A percentile compares a stretch with the other conserved stretches of the same genome.
Evolutionary conservation across 2,888 invertebrate genomes (phyloP).

Genomic region (Andrena bucephala): DNA sequence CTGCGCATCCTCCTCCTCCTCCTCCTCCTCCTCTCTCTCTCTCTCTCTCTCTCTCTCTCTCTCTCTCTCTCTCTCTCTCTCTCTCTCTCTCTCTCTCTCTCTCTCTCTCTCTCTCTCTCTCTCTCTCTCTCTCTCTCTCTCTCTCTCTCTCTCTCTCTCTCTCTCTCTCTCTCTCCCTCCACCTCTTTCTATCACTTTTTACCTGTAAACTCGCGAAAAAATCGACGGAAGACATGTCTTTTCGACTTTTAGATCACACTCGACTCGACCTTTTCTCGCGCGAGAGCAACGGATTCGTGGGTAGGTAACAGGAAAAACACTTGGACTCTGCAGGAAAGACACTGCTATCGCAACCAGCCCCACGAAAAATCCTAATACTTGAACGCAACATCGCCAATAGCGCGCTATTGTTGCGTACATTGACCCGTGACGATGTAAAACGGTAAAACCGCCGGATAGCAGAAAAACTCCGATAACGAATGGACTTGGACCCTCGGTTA

Average conservation of each 20-base stretch:
- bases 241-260: no score
- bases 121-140: background rate
- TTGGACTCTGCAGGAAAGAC: background rate
- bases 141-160: background rate
- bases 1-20: slow-evolving; percentile 34
- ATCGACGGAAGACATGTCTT: no score
- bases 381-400: slow-evolving; percentile 20
- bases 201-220: background rate
- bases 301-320: background rate
- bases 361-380: background rate
- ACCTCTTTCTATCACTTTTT: background rate
- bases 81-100: background rate
- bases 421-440: slow-evolving; percentile 62
- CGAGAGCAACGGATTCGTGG: no score
- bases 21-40: background rate
- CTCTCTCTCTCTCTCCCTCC: background rate
- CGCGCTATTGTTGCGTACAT: slow-evolving; percentile 61
- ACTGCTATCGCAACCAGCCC: background rate
- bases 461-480: slow-evolving; percentile 63
- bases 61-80: background rate
- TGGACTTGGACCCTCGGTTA: slow-evolving; percentile 68
- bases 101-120: background rate
- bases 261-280: no score
- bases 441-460: slow-evolving; percentile 48
- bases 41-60: no score